Evolutionary conservation across 2,113 vertebrate species (phyloP).

Genomic region (Stegostoma tigrinum): DNA sequence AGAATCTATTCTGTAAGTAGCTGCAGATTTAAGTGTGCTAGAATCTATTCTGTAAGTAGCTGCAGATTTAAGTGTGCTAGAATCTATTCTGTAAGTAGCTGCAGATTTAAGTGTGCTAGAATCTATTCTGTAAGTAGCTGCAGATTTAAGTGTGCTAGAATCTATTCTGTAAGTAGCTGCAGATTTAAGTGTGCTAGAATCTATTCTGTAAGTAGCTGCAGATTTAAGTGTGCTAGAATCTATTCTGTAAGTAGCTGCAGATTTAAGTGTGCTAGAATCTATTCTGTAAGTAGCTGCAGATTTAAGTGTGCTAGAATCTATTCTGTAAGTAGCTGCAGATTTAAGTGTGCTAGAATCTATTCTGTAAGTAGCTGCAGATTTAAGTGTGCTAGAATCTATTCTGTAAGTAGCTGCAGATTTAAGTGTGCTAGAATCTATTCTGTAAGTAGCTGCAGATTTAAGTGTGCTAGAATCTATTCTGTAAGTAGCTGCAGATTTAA

Average conservation of each 20-base stretch:
- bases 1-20: not conserved
- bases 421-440: not conserved
- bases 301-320: not conserved
- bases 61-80: not conserved
- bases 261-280: not conserved
- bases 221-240: not conserved
- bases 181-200: not conserved
- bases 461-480: not conserved
- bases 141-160: not conserved
- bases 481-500: not conserved
- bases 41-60: not conserved
- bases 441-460: not conserved
- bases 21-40: not conserved
- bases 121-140: not conserved
- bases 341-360: not conserved
- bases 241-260: not conserved
- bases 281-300: not conserved
- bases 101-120: not conserved
- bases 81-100: not conserved
- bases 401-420: not conserved
- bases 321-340: not conserved
- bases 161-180: not conserved
- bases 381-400: not conserved
- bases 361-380: not conserved
- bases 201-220: not conserved